These are phyloP conservation scores for Tineola bisselliella DNA, from an alignment of 2,888 invertebrate genomes.

Conservation along the genomic window DNA sequence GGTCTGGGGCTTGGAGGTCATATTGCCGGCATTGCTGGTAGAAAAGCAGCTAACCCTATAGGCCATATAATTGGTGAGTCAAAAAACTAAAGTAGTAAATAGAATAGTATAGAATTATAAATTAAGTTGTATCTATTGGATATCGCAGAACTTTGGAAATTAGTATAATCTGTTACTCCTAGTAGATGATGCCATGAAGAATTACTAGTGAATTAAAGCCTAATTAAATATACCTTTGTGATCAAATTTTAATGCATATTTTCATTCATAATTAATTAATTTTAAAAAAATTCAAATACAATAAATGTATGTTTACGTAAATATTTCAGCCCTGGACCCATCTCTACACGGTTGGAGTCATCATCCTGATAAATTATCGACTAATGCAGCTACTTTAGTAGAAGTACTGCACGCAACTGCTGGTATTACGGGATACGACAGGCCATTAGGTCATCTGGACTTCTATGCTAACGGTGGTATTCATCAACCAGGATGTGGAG, in stretches of 20 bases:
- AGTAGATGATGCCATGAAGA: too few species aligned
- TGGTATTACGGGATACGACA: slow-evolving; percentile 42
- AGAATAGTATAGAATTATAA: too few species aligned
- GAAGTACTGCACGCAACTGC: slow-evolving; percentile 51
- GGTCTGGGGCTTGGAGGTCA: slow-evolving; percentile 57
- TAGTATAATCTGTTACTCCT: too few species aligned
- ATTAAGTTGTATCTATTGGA: too few species aligned
- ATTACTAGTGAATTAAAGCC: too few species aligned
- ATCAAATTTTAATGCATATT: too few species aligned
- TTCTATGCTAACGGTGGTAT: slow-evolving; percentile 54
- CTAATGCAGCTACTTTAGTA: slow-evolving; percentile 39
- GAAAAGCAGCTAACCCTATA: slow-evolving; percentile 27
- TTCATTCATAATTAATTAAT: too few species aligned
- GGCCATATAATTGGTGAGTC: slow-evolving; percentile 46
- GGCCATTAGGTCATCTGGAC: slow-evolving; percentile 45
- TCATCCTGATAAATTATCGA: slow-evolving; percentile 34
- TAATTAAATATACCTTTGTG: too few species aligned
- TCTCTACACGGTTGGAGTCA: slow-evolving; percentile 52
- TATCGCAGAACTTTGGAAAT: too few species aligned
- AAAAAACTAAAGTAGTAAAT: too few species aligned
- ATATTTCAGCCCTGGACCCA: slow-evolving; percentile 47
- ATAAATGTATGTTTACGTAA: not conserved
- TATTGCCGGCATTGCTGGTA: slow-evolving; percentile 51
- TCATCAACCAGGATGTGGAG: slow-evolving; percentile 38
- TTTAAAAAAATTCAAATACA: too few species aligned